Conservation (phyloP, 2,113 vertebrate species). For the Acanthisitta chloris region DNA sequence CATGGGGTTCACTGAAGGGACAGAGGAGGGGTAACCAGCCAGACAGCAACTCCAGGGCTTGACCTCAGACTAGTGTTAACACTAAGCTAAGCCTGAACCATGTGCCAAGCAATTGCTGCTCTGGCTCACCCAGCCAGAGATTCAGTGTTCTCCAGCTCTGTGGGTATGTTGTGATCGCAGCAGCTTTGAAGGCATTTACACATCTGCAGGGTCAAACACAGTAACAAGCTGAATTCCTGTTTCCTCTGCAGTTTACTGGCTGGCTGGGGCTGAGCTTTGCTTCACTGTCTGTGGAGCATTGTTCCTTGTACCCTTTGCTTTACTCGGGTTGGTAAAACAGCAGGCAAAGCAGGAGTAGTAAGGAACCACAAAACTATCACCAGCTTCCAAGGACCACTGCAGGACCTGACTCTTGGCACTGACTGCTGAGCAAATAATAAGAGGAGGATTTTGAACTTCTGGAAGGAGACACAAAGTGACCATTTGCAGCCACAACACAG, state of each 20-base stretch:
- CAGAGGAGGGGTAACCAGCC: neutral
- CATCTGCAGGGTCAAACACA: fast-evolving
- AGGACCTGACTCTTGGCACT: neutral
- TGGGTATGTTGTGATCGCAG: neutral
- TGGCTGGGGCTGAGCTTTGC: slow-evolving; percentile 85
- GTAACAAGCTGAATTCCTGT: neutral
- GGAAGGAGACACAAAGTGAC: fast-evolving
- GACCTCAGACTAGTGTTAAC: neutral
- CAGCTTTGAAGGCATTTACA: neutral
- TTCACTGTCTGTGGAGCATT: slow-evolving; percentile 78
- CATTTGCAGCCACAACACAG: neutral
- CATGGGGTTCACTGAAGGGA: neutral
- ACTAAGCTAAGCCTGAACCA: neutral
- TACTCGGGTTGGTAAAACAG: slow-evolving; percentile 68
- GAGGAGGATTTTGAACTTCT: neutral
- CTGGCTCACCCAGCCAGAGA: neutral
- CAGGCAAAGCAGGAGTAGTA: slow-evolving; percentile 51
- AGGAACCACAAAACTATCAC: neutral
- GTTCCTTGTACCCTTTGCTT: slow-evolving; percentile 82
- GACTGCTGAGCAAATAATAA: neutral
- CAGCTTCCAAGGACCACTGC: neutral
- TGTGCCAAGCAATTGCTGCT: neutral
- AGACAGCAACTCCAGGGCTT: neutral
- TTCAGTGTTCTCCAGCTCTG: neutral
- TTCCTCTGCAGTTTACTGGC: slow-evolving; percentile 88